A percentile compares a stretch with the other conserved stretches of the same genome.
These are phyloP conservation scores for Chinchilla lanigera DNA, from an alignment of 2,113 vertebrate species.

Conservation along the genomic window DNA sequence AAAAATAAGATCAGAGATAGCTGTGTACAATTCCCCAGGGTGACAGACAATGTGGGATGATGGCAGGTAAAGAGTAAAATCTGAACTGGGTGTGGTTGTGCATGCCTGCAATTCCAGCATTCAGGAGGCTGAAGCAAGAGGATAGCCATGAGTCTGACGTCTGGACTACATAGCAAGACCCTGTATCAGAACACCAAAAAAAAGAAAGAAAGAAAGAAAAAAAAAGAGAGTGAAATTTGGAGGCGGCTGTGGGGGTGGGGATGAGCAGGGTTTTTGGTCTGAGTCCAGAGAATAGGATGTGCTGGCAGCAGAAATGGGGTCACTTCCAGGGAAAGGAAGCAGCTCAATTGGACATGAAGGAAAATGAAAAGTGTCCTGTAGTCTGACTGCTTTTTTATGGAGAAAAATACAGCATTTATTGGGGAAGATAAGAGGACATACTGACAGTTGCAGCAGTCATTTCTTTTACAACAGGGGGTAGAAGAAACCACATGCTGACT, in stretches of 20 bases:
- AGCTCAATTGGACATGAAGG: neutral
- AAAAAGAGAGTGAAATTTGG: neutral
- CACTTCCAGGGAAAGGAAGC: neutral
- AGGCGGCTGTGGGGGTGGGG: neutral
- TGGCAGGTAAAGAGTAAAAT: neutral
- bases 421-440: neutral
- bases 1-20: slow-evolving; percentile 1
- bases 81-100: neutral
- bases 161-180: neutral
- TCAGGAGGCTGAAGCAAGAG: neutral
- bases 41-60: neutral
- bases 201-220: neutral
- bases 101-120: no score
- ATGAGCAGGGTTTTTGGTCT: neutral
- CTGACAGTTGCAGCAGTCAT: neutral
- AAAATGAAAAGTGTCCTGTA: neutral
- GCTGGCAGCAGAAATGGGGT: neutral
- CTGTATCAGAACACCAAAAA: neutral
- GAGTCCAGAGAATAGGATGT: neutral
- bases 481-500: neutral
- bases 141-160: neutral
- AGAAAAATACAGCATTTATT: neutral
- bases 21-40: neutral
- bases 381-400: neutral
- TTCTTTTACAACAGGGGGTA: neutral